These are phyloP conservation scores for Drosophila crucigera DNA, from an alignment of 2,888 invertebrate species.

Conservation along the genomic window DNA sequence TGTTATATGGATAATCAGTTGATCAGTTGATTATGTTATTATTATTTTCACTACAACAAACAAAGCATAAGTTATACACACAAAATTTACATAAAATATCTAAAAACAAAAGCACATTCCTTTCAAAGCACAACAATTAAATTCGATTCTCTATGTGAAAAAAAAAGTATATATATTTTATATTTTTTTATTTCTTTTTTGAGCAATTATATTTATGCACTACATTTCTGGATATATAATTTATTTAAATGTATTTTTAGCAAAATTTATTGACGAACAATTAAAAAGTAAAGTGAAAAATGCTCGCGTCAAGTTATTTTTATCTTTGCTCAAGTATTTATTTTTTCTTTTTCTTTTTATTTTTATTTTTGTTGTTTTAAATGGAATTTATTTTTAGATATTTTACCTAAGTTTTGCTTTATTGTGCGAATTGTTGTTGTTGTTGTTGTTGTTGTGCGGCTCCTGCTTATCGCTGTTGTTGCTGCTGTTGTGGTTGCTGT, in stretches of 20 bases:
- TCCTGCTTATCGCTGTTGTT: constrained; percentile 38
- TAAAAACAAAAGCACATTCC: constrained; percentile 80
- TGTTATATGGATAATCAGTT: constrained; percentile 1
- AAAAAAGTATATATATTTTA: constrained; percentile 20
- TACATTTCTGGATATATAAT: constrained; percentile 19
- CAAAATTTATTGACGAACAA: constrained; percentile 32
- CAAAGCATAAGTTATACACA: constrained; percentile 61
- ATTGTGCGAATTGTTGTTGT: constrained; percentile 62
- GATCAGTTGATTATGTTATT: constrained; percentile 5
- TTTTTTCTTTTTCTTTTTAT: constrained; percentile 5
- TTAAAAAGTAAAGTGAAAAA: constrained; percentile 32
- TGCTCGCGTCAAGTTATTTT: constrained; percentile 35
- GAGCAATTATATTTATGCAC: constrained; percentile 35
- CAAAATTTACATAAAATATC: constrained; percentile 78
- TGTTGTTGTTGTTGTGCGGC: constrained; percentile 24
- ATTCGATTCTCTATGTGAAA: constrained; percentile 40
- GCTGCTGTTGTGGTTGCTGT: constrained; percentile 38
- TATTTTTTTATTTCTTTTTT: not conserved
- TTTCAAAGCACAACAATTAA: constrained; percentile 75
- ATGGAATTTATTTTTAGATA: constrained; percentile 80
- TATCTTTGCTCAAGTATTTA: constrained; percentile 26
- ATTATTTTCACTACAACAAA: constrained; percentile 61
- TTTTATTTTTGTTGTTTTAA: constrained; percentile 67
- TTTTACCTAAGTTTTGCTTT: constrained; percentile 82
- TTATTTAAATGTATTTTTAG: constrained; percentile 58